Evolutionary conservation across 2,888 invertebrate species (phyloP).

Genomic region (Drosophila subquinaria): DNA sequence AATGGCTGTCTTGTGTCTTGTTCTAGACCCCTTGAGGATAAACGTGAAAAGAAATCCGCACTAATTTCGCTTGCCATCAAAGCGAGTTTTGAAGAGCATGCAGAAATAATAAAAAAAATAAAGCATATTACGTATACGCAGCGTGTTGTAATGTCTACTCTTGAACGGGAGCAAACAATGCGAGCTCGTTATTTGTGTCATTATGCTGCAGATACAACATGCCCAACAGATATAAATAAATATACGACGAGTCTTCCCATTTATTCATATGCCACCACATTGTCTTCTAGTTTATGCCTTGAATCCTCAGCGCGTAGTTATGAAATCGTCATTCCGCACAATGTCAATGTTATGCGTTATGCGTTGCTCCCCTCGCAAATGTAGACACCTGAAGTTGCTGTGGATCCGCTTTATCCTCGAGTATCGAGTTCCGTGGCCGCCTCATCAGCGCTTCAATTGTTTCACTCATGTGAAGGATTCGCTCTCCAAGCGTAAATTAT

Average conservation of each 20-base stretch:
- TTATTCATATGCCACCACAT: constrained; percentile 68
- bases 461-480: constrained; percentile 78
- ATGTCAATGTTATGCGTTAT: constrained; percentile 78
- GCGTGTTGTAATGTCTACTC: constrained; percentile 73
- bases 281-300: constrained; percentile 38
- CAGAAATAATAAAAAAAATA: constrained; percentile 1
- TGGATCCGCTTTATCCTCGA: constrained; percentile 30
- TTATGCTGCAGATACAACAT: constrained; percentile 69
- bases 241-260: constrained; percentile 25
- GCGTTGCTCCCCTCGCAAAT: constrained; percentile 8
- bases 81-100: constrained; percentile 20
- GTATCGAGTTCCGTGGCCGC: constrained; percentile 23
- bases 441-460: constrained; percentile 80
- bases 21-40: constrained; percentile 59
- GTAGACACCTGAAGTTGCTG: constrained; percentile 7
- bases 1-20: constrained; percentile 56
- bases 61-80: constrained; percentile 67
- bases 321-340: constrained; percentile 71
- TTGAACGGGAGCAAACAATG: constrained; percentile 77
- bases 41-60: constrained; percentile 72
- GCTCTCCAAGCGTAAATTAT: constrained; percentile 82
- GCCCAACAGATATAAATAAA: constrained; percentile 39
- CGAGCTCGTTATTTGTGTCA: constrained; percentile 81
- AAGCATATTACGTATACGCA: constrained; percentile 77
- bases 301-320: constrained; percentile 60